Evolutionary conservation across 2,888 invertebrate genomes (phyloP).

Genomic region (Oeneis ivallda): DNA sequence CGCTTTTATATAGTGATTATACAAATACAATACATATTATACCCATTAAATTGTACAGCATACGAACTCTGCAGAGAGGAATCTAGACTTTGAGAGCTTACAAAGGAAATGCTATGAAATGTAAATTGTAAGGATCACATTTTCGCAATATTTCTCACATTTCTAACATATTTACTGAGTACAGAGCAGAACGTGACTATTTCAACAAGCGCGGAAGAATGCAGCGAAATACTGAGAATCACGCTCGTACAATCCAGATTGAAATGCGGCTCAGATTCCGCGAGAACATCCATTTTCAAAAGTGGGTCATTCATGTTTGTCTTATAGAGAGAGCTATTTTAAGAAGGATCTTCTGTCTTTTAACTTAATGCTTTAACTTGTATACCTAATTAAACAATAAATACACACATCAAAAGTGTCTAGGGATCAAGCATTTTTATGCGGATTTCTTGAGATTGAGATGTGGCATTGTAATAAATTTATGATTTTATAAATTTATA

Average conservation of each 20-base stretch:
- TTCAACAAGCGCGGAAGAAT: neutral
- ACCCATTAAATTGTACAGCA: no score
- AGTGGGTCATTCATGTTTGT: conserved; percentile 29
- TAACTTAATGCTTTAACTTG: neutral
- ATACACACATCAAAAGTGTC: no score
- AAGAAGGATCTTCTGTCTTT: conserved; percentile 2
- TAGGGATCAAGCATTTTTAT: no score
- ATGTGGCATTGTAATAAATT: no score
- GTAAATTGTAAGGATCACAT: neutral
- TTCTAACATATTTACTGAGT: neutral
- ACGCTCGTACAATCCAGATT: conserved; percentile 20
- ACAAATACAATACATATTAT: no score
- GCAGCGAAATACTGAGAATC: conserved; percentile 27
- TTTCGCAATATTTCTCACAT: neutral
- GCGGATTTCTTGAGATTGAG: no score
- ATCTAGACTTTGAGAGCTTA: no score
- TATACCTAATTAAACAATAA: no score
- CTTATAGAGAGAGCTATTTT: conserved; percentile 11
- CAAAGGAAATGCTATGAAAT: neutral
- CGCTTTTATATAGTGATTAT: no score
- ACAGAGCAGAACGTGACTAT: conserved; percentile 2
- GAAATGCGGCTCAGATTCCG: conserved; percentile 32
- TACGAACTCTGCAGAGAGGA: no score
- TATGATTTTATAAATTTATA: no score
- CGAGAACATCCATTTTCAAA: conserved; percentile 33